These are phyloP conservation scores for Leptobrachium leishanense DNA, from an alignment of 2,113 vertebrate species.

Conservation along the genomic window DNA sequence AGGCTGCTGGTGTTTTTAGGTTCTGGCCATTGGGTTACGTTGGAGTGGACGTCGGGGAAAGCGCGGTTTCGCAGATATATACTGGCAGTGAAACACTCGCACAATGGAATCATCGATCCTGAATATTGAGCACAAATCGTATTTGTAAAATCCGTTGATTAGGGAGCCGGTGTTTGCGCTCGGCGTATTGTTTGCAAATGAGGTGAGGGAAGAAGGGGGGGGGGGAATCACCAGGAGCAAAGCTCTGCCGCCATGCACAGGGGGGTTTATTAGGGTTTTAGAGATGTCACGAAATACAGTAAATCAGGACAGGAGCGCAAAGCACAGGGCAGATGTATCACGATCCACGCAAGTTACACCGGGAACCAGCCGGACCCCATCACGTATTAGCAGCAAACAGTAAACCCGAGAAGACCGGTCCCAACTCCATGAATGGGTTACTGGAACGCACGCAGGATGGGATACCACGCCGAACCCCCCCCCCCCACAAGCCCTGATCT, in stretches of 20 bases:
- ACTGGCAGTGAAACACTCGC: too few relatives aligned
- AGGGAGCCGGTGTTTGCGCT: neutral
- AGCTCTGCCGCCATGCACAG: slow-evolving; percentile 2
- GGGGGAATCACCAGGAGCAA: neutral
- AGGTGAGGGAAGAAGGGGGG: neutral
- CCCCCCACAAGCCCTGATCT: too few relatives aligned
- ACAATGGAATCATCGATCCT: slow-evolving; percentile 9
- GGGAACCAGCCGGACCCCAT: neutral
- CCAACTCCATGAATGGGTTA: too few relatives aligned
- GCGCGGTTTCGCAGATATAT: too few relatives aligned
- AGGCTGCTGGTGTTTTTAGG: too few relatives aligned
- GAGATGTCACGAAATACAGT: neutral
- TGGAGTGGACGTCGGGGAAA: too few relatives aligned
- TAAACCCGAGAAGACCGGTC: too few relatives aligned
- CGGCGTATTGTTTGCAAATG: slow-evolving; percentile 35
- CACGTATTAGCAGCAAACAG: too few relatives aligned
- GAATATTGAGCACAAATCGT: slow-evolving; percentile 20
- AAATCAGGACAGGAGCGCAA: neutral
- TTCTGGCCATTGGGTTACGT: too few relatives aligned
- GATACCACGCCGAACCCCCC: too few relatives aligned
- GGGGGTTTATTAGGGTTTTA: neutral
- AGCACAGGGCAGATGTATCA: slow-evolving; percentile 4
- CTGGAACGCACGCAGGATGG: too few relatives aligned
- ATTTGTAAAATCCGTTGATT: slow-evolving; percentile 1
- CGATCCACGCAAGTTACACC: neutral